A percentile compares a stretch with the other conserved stretches of the same genome.
These are phyloP conservation scores for Ia io DNA, from an alignment of 2,113 vertebrate species.

Conservation along the genomic window DNA sequence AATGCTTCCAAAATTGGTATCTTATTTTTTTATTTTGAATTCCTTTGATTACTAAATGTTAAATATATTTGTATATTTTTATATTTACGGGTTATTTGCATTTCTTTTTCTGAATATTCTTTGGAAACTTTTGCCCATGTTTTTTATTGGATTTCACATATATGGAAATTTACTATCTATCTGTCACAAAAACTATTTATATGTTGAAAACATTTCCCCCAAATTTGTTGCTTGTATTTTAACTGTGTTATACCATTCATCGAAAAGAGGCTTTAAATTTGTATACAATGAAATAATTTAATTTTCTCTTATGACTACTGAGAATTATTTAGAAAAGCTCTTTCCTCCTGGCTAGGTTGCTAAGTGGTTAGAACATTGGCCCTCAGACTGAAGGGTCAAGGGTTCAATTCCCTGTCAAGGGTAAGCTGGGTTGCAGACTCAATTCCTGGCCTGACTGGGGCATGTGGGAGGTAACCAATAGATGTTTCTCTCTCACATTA, in stretches of 20 bases:
- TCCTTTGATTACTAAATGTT: neutral
- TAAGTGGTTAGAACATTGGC: too few species aligned
- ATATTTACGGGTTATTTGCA: neutral
- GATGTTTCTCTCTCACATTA: too few species aligned
- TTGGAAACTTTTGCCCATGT: neutral
- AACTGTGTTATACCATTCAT: neutral
- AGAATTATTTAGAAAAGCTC: neutral
- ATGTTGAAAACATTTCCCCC: neutral
- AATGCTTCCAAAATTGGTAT: neutral
- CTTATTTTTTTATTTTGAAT: neutral
- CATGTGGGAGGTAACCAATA: too few species aligned
- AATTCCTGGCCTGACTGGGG: too few species aligned
- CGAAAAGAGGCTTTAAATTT: neutral
- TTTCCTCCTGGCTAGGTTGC: too few species aligned
- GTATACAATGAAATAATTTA: neutral
- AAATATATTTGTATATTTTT: neutral
- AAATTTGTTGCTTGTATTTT: neutral
- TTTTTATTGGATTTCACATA: neutral
- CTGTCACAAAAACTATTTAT: neutral
- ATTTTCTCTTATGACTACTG: neutral
- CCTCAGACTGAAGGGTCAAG: too few species aligned
- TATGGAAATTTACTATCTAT: neutral
- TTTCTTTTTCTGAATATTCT: neutral
- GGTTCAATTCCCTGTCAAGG: too few species aligned
- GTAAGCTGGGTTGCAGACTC: too few species aligned